Percentiles rank a stretch among this genome's conserved stretches.
These are phyloP conservation scores for Ciconia nigra DNA, from an alignment of 2,797 vertebrate species.

Conservation along the genomic window DNA sequence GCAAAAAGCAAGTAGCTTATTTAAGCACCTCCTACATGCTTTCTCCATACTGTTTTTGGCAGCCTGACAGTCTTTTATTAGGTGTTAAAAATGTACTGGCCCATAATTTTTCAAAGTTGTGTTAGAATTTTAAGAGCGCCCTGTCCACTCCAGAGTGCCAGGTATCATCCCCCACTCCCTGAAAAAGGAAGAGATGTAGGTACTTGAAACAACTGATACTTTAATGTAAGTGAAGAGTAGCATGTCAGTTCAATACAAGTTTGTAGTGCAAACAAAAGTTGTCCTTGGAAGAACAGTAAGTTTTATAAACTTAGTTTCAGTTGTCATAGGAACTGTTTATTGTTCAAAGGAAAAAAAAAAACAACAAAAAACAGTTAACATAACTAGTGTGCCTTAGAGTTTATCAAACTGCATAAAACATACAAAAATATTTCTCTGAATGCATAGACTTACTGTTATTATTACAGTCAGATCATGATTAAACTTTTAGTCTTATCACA, in stretches of 20 bases:
- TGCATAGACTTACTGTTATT: slow-evolving; percentile 42
- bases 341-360: not conserved
- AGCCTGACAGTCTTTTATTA: not conserved
- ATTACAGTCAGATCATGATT: not conserved
- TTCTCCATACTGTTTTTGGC: not conserved
- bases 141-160: not conserved
- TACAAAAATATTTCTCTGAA: slow-evolving; percentile 68
- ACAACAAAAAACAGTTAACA: not conserved
- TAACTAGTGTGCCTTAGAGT: not conserved
- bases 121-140: not conserved
- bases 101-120: not conserved
- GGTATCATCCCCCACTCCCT: too few species aligned
- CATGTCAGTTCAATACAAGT: not conserved
- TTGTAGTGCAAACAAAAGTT: slow-evolving; percentile 7
- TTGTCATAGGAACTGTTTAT: not conserved
- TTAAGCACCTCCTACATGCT: not conserved
- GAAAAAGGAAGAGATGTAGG: not conserved
- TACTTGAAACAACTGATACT: not conserved
- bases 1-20: not conserved
- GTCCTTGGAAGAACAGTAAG: not conserved
- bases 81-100: not conserved
- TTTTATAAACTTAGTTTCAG: slow-evolving; percentile 3
- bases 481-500: not conserved
- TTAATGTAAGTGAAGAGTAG: slow-evolving; percentile 5
- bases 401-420: slow-evolving; percentile 58